These are phyloP conservation scores for Gadopsis marmoratus DNA, from an alignment of 2,797 vertebrate genomes.

Conservation along the genomic window DNA sequence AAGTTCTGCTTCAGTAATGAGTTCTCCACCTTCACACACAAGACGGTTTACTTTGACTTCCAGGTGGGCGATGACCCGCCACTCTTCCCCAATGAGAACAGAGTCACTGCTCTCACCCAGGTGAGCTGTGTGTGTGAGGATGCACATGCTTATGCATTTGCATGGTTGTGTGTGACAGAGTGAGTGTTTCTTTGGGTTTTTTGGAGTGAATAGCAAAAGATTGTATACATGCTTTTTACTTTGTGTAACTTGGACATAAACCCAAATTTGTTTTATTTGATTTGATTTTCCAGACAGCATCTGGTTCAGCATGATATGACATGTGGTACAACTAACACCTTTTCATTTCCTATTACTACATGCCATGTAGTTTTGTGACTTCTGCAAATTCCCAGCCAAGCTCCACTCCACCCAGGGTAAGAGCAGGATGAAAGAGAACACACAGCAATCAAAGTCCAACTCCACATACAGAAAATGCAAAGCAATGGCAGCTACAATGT, in stretches of 20 bases:
- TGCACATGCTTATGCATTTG: not conserved
- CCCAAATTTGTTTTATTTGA: not conserved
- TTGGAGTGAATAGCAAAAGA: not conserved
- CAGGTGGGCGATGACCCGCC: slow-evolving; percentile 98
- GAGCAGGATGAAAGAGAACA: no score
- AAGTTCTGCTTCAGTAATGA: slow-evolving; percentile 99
- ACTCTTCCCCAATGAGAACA: slow-evolving; percentile 97
- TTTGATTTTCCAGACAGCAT: not conserved
- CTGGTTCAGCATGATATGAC: not conserved
- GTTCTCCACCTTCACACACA: slow-evolving; percentile 99
- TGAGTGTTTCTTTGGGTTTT: not conserved
- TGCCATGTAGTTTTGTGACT: not conserved
- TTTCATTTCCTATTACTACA: not conserved
- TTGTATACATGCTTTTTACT: not conserved
- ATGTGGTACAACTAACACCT: not conserved
- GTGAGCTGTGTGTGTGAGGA: slow-evolving; percentile 73
- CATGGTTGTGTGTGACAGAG: not conserved
- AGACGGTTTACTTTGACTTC: slow-evolving; percentile 99
- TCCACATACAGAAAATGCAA: no score
- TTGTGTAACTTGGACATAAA: not conserved
- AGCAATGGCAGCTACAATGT: no score
- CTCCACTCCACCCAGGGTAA: no score
- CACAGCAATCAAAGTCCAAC: no score
- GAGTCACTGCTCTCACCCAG: slow-evolving; percentile 97
- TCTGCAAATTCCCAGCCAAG: not conserved